Percentiles rank a stretch among this genome's conserved stretches.
phyloP scores from a whole-genome alignment of 1,140 invertebrate genomes.

The Polypedilum pembai region DNA sequence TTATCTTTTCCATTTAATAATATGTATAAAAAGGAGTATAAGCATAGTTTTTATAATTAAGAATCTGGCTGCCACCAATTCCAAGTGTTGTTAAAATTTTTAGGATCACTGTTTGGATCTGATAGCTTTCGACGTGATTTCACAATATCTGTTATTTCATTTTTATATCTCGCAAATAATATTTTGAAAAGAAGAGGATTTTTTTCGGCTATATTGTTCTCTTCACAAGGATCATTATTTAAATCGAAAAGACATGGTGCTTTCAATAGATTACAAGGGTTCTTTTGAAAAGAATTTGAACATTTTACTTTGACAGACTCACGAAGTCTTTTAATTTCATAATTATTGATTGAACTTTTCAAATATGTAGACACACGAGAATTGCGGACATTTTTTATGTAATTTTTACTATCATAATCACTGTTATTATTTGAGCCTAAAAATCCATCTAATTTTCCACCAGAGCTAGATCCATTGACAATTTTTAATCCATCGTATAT shows the following conservation, averaged over 20 bases:
- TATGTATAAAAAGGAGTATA: too few species aligned
- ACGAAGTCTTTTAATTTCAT: background rate
- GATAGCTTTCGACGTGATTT: constrained; percentile 47
- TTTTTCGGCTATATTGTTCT: constrained; percentile 53
- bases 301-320: constrained; percentile 30
- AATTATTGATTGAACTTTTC: background rate
- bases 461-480: constrained; percentile 51
- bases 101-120: constrained; percentile 52
- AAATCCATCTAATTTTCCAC: constrained; percentile 48
- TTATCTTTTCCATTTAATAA: too few species aligned
- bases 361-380: background rate
- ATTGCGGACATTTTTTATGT: background rate
- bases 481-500: constrained; percentile 65
- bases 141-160: constrained; percentile 46
- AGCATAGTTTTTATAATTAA: background rate
- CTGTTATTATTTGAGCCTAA: constrained; percentile 31
- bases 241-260: constrained; percentile 68
- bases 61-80: constrained; percentile 43
- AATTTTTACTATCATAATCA: background rate
- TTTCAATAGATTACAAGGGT: constrained; percentile 47
- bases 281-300: constrained; percentile 35
- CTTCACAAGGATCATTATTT: constrained; percentile 67
- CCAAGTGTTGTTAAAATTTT: constrained; percentile 49
- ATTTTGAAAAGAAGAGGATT: constrained; percentile 43
- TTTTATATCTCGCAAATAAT: constrained; percentile 45